These are phyloP conservation scores for Danionella cerebrum DNA, from an alignment of 2,113 vertebrate species.

Conservation along the genomic window DNA sequence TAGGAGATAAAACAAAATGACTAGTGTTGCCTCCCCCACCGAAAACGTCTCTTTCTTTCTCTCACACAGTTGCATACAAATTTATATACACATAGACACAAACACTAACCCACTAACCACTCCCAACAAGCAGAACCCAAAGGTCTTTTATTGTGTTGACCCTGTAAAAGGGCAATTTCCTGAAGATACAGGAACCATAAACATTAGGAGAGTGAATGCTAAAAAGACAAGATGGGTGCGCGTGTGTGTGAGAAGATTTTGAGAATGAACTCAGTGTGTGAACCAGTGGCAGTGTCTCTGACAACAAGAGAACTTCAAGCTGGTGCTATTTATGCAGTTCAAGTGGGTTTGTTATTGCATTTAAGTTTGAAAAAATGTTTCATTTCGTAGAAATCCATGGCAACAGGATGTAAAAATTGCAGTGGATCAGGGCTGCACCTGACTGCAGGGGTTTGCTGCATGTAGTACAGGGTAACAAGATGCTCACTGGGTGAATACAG, in stretches of 20 bases:
- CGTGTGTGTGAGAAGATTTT: constrained; percentile 59
- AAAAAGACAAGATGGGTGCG: constrained; percentile 63
- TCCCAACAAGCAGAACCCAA: constrained; percentile 61
- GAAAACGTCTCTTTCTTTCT: constrained; percentile 32
- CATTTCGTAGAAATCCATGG: no score
- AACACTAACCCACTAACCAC: constrained; percentile 54
- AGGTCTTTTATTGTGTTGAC: constrained; percentile 87
- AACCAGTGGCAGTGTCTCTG: constrained; percentile 60
- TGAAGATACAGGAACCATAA: constrained; percentile 89
- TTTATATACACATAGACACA: constrained; percentile 26
- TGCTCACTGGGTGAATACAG: no score
- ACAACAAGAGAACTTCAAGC: no score
- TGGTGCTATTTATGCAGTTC: no score
- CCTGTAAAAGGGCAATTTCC: constrained; percentile 85
- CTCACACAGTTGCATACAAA: constrained; percentile 30
- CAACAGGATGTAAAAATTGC: no score
- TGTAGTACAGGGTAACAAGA: no score
- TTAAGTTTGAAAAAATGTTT: no score
- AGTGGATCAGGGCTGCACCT: no score
- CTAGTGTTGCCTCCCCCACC: constrained; percentile 19
- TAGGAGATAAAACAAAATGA: constrained; percentile 39
- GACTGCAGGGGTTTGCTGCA: no score
- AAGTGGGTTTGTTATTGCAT: no score
- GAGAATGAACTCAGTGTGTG: constrained; percentile 59
- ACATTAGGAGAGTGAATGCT: constrained; percentile 67